Evolutionary conservation across 2,888 invertebrate genomes (phyloP), one percentile per base, ranked within the genome.

Genomic region (Drosophila incognita): DNA sequence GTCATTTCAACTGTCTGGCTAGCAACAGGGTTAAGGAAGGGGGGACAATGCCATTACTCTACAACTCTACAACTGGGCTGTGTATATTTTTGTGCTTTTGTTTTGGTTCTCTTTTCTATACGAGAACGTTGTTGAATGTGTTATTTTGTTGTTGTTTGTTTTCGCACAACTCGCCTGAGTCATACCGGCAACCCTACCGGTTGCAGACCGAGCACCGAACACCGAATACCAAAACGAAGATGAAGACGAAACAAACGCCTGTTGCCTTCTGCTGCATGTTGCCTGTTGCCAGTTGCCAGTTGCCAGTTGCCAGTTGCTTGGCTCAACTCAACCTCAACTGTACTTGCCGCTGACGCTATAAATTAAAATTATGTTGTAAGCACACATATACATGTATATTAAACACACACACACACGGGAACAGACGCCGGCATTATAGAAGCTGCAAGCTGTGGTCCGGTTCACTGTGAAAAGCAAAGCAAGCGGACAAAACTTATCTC

Each of bases 361-460:
- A 87, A 87, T 85, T 85, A 87, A 89, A 87, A 85, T 87, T 82
- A 89, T 85, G 85, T 87, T 85, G 87, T 89, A 84, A 87, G 79
- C 83, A 79, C 66, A 85, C 63, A 70, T 29, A 63, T 58, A 36
- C 67, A 51, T 56, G 57, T 31, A 46, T 46, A 24, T 24, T 24
- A 46, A 46, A 61, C 62, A 51, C 64, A 38, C 51, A n/a, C n/a
- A 61, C n/a, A 59, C 42, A 64, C 52, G 60, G 51, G 29, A 63
- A 77, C 61, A 64, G 71, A 70, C 71, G 68, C 67, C 71, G 48
- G 67, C 77, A 64, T 72, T 72, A 64, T 71, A 48, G 74, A 69
- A 58, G 24, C 52, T 51, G 67, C 62, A 74, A 59, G 53, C 59
- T 62, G 58, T 33, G 49, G 61, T 71, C 60, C 66, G 53, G 63